phyloP scores from a whole-genome alignment of 2,888 invertebrate species.

The Himalopsyche kuldschensis region DNA sequence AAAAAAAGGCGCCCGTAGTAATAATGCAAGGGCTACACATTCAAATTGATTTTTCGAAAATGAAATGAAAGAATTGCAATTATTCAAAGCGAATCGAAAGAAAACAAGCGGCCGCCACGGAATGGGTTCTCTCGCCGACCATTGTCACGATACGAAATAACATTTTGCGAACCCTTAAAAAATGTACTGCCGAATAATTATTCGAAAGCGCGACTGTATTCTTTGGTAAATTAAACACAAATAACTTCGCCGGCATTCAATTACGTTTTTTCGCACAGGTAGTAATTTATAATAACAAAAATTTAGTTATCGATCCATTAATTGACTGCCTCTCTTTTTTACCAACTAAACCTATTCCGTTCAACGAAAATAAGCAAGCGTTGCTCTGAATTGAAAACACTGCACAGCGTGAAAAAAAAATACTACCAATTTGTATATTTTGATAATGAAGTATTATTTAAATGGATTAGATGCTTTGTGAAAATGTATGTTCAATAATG shows the following conservation, averaged over 20 bases:
- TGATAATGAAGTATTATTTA: too few relatives aligned
- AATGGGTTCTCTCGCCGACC: neutral
- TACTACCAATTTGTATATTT: too few relatives aligned
- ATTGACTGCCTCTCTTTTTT: too few relatives aligned
- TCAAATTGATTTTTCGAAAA: slow-evolving; percentile 22
- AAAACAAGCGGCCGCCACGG: slow-evolving; percentile 30
- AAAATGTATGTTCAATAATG: too few relatives aligned
- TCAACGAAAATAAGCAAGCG: too few relatives aligned
- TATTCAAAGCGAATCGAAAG: slow-evolving; percentile 40
- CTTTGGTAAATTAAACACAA: neutral
- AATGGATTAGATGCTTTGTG: too few relatives aligned
- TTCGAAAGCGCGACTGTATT: neutral
- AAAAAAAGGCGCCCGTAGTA: neutral
- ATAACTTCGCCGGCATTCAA: slow-evolving; percentile 1
- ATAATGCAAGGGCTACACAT: slow-evolving; percentile 1
- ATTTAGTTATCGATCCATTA: neutral
- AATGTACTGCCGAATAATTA: neutral
- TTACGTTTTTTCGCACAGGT: neutral
- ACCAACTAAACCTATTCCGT: too few relatives aligned
- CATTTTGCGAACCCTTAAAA: neutral
- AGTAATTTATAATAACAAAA: neutral
- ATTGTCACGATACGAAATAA: neutral
- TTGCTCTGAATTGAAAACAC: too few relatives aligned
- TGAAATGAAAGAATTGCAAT: slow-evolving; percentile 39
- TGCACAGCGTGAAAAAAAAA: too few relatives aligned